Conservation (phyloP, 2,888 invertebrate genomes). For the Drosophila multiciliata region DNA sequence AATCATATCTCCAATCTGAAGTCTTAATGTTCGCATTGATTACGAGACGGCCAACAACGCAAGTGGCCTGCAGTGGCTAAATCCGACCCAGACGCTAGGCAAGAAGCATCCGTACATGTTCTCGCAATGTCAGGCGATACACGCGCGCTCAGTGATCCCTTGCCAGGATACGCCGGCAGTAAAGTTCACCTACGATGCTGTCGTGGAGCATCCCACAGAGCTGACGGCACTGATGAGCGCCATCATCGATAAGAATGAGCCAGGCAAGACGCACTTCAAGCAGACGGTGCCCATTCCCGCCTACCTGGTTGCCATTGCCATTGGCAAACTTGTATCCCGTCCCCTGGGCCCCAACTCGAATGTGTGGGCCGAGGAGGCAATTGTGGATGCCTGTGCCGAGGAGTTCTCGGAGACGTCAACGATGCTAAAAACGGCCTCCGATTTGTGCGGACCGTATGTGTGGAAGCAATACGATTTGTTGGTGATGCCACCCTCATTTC, state of each 20-base stretch:
- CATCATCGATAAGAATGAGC: constrained; percentile 85
- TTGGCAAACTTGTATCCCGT: constrained; percentile 91
- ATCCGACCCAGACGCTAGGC: constrained; percentile 94
- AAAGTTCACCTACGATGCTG: constrained; percentile 93
- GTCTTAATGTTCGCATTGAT: constrained; percentile 86
- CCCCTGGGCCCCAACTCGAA: constrained; percentile 91
- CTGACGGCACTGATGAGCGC: constrained; percentile 96
- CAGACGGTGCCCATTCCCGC: constrained; percentile 94
- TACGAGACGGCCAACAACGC: constrained; percentile 92
- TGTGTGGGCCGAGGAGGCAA: constrained; percentile 96
- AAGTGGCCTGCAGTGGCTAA: constrained; percentile 95
- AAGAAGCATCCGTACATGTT: constrained; percentile 94
- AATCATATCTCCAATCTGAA: constrained; percentile 53
- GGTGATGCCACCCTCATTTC: constrained; percentile 95
- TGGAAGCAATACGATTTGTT: constrained; percentile 96
- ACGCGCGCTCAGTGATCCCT: constrained; percentile 94
- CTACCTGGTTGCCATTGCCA: constrained; percentile 95
- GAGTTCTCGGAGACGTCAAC: constrained; percentile 95
- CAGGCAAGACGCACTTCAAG: constrained; percentile 87
- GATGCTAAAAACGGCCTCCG: constrained; percentile 93
- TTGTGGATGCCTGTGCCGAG: constrained; percentile 92
- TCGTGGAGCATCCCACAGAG: constrained; percentile 89
- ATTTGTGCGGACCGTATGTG: constrained; percentile 94
- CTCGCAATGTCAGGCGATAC: constrained; percentile 94
- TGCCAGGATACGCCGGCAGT: constrained; percentile 97